These are phyloP conservation scores for Xestia xanthographa DNA, from an alignment of 2,888 invertebrate genomes.

Conservation along the genomic window DNA sequence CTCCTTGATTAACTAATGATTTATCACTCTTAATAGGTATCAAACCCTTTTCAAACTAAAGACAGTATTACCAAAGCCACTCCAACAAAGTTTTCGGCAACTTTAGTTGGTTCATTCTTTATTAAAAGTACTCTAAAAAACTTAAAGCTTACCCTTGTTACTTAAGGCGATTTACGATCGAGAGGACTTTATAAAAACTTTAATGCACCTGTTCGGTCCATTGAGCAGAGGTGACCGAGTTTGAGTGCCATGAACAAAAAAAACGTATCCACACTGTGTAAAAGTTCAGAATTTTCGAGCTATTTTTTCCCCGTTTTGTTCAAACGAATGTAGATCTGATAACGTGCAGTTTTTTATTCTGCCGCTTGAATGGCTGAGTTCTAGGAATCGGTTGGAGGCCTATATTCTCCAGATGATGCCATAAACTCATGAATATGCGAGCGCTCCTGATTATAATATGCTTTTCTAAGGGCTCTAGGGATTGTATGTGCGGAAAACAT, in stretches of 20 bases:
- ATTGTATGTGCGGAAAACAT: conserved; percentile 57
- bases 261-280: conserved; percentile 63
- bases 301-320: conserved; percentile 44
- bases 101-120: conserved; percentile 74
- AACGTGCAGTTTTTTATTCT: conserved; percentile 34
- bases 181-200: conserved; percentile 82
- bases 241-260: conserved; percentile 62
- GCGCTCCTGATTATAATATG: conserved; percentile 57
- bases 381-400: conserved; percentile 33
- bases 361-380: conserved; percentile 15
- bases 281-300: conserved; percentile 55
- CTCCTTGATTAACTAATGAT: conserved; percentile 69
- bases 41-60: conserved; percentile 69
- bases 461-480: conserved; percentile 52
- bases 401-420: conserved; percentile 55
- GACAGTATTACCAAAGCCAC: conserved; percentile 64
- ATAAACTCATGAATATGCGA: conserved; percentile 64
- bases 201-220: conserved; percentile 86
- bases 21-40: conserved; percentile 68
- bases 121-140: conserved; percentile 82
- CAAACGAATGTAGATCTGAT: conserved; percentile 49
- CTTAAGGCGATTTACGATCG: conserved; percentile 85
- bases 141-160: conserved; percentile 85
- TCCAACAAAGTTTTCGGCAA: conserved; percentile 72
- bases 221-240: conserved; percentile 81